Conservation (phyloP, 2,797 vertebrate species). For the Tenualosa thibaudeaui region DNA sequence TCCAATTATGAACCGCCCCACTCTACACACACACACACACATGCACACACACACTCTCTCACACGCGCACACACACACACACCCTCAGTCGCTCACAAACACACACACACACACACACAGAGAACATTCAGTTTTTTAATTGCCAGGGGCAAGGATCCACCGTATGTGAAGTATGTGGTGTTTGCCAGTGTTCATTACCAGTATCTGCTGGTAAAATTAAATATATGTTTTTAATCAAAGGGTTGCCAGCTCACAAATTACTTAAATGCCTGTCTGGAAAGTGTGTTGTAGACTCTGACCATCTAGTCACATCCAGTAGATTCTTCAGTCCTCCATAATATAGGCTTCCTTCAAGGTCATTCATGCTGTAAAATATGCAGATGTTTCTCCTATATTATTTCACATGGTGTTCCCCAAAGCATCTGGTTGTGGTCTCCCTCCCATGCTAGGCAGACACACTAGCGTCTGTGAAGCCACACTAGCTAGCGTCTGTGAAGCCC, state of each 20-base stretch:
- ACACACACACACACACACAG: neutral
- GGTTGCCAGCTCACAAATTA: neutral
- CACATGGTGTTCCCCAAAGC: neutral
- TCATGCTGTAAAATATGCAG: neutral
- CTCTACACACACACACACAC: slow-evolving; percentile 46
- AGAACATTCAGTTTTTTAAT: neutral
- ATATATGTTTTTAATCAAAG: neutral
- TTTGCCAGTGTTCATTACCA: neutral
- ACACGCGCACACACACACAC: neutral
- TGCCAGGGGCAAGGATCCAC: neutral
- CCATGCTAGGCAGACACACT: neutral
- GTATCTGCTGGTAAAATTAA: neutral
- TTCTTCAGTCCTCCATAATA: neutral
- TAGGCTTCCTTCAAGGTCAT: neutral
- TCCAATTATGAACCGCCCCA: slow-evolving; percentile 65
- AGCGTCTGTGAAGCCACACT: neutral
- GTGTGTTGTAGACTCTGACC: neutral
- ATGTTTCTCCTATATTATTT: slow-evolving; percentile 5
- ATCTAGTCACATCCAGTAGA: neutral
- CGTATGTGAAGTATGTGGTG: neutral
- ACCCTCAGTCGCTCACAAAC: neutral
- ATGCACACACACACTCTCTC: neutral
- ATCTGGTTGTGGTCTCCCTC: neutral
- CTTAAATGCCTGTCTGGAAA: neutral
- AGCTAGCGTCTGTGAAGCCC: neutral